Evolutionary conservation across 2,888 invertebrate genomes (phyloP).

Genomic region (Artemia sp.): DNA sequence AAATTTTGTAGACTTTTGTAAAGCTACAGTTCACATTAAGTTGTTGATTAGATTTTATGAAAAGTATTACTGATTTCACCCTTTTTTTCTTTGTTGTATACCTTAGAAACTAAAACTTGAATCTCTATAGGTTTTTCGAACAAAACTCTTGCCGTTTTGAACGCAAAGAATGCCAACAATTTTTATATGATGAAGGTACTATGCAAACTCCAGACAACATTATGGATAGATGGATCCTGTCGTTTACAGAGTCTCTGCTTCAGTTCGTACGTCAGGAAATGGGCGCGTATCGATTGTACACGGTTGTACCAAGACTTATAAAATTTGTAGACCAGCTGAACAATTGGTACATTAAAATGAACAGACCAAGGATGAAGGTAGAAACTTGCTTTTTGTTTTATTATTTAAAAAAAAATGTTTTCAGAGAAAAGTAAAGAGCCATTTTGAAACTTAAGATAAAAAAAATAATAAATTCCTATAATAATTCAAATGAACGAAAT

Average conservation of each 20-base stretch:
- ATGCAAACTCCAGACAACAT: constrained; percentile 43
- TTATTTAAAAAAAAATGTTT: background rate
- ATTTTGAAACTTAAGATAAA: background rate
- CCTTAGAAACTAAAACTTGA: too few relatives aligned
- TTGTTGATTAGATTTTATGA: too few relatives aligned
- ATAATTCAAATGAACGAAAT: background rate
- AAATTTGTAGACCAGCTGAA: constrained; percentile 95
- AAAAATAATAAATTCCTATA: background rate
- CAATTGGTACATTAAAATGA: constrained; percentile 97
- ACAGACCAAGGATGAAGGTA: constrained; percentile 71
- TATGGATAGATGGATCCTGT: constrained; percentile 94
- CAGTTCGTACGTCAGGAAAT: constrained; percentile 78
- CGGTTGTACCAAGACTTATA: constrained; percentile 78
- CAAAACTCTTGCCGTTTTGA: constrained; percentile 73
- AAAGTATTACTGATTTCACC: too few relatives aligned
- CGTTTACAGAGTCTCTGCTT: constrained; percentile 82
- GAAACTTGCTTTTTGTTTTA: constrained; percentile 5
- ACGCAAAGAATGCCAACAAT: constrained; percentile 36
- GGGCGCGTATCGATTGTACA: constrained; percentile 82
- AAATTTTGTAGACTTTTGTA: too few relatives aligned
- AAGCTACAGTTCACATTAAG: too few relatives aligned
- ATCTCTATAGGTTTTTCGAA: constrained; percentile 51
- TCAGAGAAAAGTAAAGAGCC: background rate
- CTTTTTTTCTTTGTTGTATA: too few relatives aligned
- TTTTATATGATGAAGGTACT: constrained; percentile 32